Base-by-base conservation (phyloP, 1,140 invertebrate species). In the Akabosia matsudoensis region DNA sequence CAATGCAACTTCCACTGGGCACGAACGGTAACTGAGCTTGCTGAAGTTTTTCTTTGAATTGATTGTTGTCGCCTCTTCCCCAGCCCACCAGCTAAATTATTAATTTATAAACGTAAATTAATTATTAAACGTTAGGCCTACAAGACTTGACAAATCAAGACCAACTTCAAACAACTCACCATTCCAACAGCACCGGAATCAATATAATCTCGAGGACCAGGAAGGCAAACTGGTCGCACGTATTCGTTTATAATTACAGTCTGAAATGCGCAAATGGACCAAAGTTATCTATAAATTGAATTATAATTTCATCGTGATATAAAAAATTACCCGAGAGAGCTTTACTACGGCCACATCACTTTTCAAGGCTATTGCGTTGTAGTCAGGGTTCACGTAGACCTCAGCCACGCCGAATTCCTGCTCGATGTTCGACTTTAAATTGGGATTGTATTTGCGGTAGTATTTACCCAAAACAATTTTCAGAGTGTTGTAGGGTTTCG, bases 51-150 rank as follows among this genome's bases (percentile, higher is more conserved):
- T 67, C 61, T 22, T 67, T 3, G 61, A 67, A 67, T 10, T 2
- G 13, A 1, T 67, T 67, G 3, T 30, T 30, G 10, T 28, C 28
- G 4, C 61, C 61, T 30, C 61, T 2, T 30, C 61, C 61, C 61
- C 61, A 67, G 4, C 61, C 61, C 2, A 67, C 61, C 61, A 67
- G 31, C 61, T 67, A 56, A n/a, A n/a, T n/a, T 56, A 22, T 16
- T 31, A 30, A 22, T 56, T 56, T 10, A 67, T 28, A 67, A 30
- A 16, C 31, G 31, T 31, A 30, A 67, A 67, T n/a, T n/a, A 10
- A 13, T 51, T 51, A 13, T 51, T 51, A 10, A 13, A 51, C n/a
- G 45, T 51, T 51, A 51, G 45, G 45, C n/a, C n/a, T n/a, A n/a
- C n/a, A n/a, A n/a, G n/a, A n/a, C n/a, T n/a, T n/a, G n/a, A n/a